Conservation (phyloP, 2,113 vertebrate genomes). For the Leucopternis melanops region DNA sequence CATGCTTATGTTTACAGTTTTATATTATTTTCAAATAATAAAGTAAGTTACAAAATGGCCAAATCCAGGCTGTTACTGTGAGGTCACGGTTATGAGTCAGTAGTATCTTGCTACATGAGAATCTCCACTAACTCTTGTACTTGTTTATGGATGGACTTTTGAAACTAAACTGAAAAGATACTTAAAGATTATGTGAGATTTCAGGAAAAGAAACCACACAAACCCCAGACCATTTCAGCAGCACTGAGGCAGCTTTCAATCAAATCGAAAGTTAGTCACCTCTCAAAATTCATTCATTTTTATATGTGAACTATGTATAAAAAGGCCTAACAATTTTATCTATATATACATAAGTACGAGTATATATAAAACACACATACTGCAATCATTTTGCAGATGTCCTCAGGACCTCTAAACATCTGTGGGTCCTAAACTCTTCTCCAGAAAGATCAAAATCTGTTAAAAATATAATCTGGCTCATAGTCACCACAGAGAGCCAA, state of each 20-base stretch:
- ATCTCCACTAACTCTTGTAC: not conserved
- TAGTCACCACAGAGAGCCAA: not conserved
- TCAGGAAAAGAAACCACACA: not conserved
- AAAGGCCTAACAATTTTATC: not conserved
- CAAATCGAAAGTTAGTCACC: not conserved
- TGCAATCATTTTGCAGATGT: not conserved
- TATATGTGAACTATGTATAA: not conserved
- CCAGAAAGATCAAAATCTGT: not conserved
- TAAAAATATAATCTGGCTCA: not conserved
- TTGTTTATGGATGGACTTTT: not conserved
- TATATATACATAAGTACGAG: not conserved
- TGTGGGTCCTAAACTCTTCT: not conserved
- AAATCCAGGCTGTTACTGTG: not conserved
- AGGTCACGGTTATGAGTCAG: not conserved
- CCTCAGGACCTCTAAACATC: not conserved
- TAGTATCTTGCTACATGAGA: not conserved
- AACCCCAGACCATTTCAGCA: not conserved
- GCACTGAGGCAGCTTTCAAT: not conserved
- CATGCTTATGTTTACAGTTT: not conserved
- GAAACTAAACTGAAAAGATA: not conserved
- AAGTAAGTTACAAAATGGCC: not conserved
- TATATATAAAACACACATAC: not conserved
- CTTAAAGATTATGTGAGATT: fast-evolving
- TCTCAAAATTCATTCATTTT: not conserved
- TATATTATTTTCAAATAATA: not conserved